Conservation (phyloP, 2,888 invertebrate species). For the Drosophila fulvimacula region DNA sequence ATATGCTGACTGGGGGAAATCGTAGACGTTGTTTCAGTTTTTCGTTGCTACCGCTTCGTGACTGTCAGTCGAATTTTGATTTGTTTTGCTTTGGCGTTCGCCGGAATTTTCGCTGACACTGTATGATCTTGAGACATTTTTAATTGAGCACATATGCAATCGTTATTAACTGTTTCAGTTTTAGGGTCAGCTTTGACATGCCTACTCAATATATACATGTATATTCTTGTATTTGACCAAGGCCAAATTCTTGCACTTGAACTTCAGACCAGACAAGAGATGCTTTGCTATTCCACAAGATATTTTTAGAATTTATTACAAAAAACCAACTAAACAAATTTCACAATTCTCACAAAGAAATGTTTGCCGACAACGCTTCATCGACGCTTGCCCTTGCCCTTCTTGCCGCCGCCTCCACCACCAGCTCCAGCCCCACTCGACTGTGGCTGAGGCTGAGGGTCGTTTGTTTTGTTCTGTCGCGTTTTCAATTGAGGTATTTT, state of each 20-base stretch:
- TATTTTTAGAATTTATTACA: slow-evolving; percentile 59
- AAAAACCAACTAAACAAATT: slow-evolving; percentile 59
- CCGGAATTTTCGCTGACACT: slow-evolving; percentile 71
- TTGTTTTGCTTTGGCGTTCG: slow-evolving; percentile 63
- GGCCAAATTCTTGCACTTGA: slow-evolving; percentile 66
- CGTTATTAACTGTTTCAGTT: slow-evolving; percentile 30
- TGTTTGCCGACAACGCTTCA: slow-evolving; percentile 26
- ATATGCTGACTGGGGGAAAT: slow-evolving; percentile 75
- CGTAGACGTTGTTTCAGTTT: slow-evolving; percentile 53
- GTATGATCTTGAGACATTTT: slow-evolving; percentile 74
- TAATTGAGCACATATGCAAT: slow-evolving; percentile 58
- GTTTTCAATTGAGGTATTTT: slow-evolving; percentile 96
- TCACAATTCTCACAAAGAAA: slow-evolving; percentile 26
- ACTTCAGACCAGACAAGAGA: slow-evolving; percentile 47
- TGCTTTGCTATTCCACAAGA: slow-evolving; percentile 21
- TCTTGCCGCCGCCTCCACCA: slow-evolving; percentile 78
- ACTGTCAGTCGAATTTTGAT: slow-evolving; percentile 70
- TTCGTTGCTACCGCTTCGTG: slow-evolving; percentile 58
- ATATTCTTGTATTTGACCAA: slow-evolving; percentile 35
- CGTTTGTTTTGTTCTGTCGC: slow-evolving; percentile 86
- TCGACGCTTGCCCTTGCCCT: slow-evolving; percentile 84
- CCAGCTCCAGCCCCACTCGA: slow-evolving; percentile 45
- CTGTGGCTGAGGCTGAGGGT: slow-evolving; percentile 61
- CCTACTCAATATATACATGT: slow-evolving; percentile 22
- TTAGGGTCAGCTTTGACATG: slow-evolving; percentile 46